phyloP scores from a whole-genome alignment of 1,140 invertebrate species.

The Drosophila orena region DNA sequence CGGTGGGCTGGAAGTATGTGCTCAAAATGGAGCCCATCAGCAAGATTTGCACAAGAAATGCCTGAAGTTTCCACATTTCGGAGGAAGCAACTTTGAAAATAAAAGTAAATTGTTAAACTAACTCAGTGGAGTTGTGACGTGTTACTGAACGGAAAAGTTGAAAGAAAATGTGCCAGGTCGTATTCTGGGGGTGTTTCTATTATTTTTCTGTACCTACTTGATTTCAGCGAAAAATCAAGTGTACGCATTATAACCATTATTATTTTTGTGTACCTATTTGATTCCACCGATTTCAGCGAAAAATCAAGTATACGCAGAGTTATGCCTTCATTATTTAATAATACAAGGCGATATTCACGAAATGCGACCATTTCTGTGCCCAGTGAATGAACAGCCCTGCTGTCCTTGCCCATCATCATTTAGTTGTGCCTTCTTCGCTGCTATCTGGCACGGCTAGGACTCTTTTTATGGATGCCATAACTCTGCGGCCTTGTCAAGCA shows the following conservation, averaged over 20 bases:
- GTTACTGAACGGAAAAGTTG: no score
- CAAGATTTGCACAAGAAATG: conserved; percentile 85
- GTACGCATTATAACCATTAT: no score
- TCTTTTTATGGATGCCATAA: conserved; percentile 61
- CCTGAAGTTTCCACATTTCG: conserved; percentile 74
- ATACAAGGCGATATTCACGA: no score
- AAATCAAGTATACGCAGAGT: no score
- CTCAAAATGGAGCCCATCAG: conserved; percentile 87
- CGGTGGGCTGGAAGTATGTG: conserved; percentile 88
- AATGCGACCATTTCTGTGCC: not conserved
- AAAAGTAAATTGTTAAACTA: not conserved
- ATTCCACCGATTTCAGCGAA: no score
- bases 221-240: no score
- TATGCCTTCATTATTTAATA: no score
- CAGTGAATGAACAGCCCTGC: not conserved
- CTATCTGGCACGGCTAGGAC: conserved; percentile 16
- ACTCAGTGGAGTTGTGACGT: not conserved
- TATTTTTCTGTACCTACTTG: no score
- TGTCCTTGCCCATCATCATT: conserved; percentile 2
- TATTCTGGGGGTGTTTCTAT: no score
- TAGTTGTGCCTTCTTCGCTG: conserved; percentile 1
- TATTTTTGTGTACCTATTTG: no score
- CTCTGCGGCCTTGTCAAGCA: conserved; percentile 49
- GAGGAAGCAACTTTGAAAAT: not conserved
- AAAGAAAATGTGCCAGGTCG: no score